Conservation (phyloP, 2,113 vertebrate species). For the Rhizomys pruinosus region DNA sequence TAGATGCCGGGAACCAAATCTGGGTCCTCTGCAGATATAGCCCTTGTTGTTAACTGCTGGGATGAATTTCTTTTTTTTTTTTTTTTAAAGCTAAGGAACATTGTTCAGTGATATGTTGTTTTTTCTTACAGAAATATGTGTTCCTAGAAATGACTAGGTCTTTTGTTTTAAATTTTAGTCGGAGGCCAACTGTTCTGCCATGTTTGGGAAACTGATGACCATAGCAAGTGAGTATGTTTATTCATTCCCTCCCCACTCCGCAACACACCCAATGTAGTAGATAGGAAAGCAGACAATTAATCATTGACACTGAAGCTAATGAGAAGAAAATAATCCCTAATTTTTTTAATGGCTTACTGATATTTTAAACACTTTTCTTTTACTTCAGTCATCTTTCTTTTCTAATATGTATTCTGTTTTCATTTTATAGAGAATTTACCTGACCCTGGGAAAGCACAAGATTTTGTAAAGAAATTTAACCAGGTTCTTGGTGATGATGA, state of each 20-base stretch:
- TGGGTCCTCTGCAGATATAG: too few relatives aligned
- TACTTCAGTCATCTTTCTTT: slow-evolving; percentile 16
- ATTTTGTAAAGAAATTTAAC: slow-evolving; percentile 99
- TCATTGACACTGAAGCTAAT: not conserved
- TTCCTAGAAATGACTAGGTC: not conserved
- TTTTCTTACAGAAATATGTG: slow-evolving; percentile 38
- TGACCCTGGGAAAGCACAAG: slow-evolving; percentile 98
- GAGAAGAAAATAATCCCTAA: not conserved
- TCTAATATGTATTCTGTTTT: slow-evolving; percentile 68
- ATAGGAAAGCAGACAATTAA: not conserved
- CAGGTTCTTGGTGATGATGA: slow-evolving; percentile 98
- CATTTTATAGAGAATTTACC: slow-evolving; percentile 94
- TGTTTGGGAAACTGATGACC: slow-evolving; percentile 98
- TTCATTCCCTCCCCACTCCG: too few relatives aligned
- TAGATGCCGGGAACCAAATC: too few relatives aligned
- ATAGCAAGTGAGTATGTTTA: slow-evolving; percentile 94
- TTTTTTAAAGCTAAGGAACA: not conserved
- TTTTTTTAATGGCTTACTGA: slow-evolving; percentile 25
- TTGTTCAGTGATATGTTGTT: not conserved
- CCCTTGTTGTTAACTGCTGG: too few relatives aligned
- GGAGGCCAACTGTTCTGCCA: slow-evolving; percentile 95
- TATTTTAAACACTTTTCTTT: slow-evolving; percentile 44
- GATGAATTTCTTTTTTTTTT: too few relatives aligned
- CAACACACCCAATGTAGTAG: slow-evolving; percentile 13
- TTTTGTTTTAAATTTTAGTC: slow-evolving; percentile 88